Base-by-base conservation (phyloP, 2,888 invertebrate species). In the Fabriciana adippe region DNA sequence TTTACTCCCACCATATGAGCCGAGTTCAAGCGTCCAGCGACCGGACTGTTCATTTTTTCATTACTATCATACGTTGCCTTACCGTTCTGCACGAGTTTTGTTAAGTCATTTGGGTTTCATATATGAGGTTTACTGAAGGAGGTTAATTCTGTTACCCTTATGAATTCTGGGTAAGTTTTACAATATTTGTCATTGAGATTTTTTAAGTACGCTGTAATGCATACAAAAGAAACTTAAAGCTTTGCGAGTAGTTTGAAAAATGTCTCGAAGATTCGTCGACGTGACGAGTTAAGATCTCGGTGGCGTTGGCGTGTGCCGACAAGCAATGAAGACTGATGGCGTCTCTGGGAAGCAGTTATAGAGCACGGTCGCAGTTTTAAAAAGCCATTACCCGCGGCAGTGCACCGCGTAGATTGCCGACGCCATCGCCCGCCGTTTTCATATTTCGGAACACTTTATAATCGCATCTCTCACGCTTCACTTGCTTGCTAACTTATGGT, bases 241-340 rank as follows among this genome's bases (percentile, higher is more conserved):
- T 61, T 67, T 67, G 64, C 56, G 45, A 66, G 45, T 68, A 64
- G 67, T 73, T 72, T 70, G 69, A 73, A 73, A 73, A 75, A 71
- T 74, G 69, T 75, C 55, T 70, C 60, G 59, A 67, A 75, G 69
- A 72, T 72, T 67, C 70, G 55, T 61, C 64, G 71, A 72, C 71
- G 86, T 84, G 86, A 87, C 84, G 86, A 89, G 89, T 89, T 89
- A 89, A 88, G 90, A 88, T 88, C 85, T 85, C 85, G 83, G 82
- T 79, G 82, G 86, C 86, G 86, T 75, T 81, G 82, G 84, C 85
- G 85, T 85, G 89, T 86, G 93, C 85, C 90, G 93, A 93, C 93
- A 93, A 90, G 90, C 93, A 93, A 93, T 93, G 92, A 90, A 91
- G 92, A 92, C 88, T 91, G 91, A 92, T 91, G 90, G 89, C 90